These are phyloP conservation scores for Myotis davidii DNA, from an alignment of 2,113 vertebrate species.

Conservation along the genomic window DNA sequence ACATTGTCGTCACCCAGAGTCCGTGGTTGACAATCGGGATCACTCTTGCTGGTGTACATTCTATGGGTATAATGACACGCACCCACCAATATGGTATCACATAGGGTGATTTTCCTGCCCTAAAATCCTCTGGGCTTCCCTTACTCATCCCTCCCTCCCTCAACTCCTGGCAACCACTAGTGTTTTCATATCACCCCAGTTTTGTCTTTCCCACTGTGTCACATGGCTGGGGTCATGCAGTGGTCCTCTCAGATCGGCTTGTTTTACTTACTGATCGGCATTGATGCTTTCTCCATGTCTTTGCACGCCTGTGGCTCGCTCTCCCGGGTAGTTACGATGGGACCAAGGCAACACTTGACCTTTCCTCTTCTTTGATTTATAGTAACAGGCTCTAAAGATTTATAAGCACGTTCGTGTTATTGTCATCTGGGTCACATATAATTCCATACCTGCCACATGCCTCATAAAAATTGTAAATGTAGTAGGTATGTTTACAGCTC, in stretches of 20 bases:
- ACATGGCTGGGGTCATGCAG: accelerated
- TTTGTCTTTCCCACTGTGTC: neutral
- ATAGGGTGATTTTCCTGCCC: neutral
- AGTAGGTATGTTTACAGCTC: no score
- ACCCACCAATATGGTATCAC: neutral
- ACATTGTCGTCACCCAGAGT: neutral
- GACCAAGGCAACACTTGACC: neutral
- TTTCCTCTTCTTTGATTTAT: neutral
- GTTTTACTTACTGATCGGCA: neutral
- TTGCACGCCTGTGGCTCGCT: neutral
- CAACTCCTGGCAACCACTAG: neutral
- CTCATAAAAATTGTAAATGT: neutral
- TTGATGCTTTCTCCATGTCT: neutral
- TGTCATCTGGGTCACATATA: neutral
- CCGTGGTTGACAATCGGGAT: neutral
- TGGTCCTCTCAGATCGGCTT: neutral
- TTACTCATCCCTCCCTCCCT: neutral
- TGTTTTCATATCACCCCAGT: neutral
- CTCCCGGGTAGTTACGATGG: neutral
- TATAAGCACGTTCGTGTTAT: neutral
- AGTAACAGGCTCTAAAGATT: neutral
- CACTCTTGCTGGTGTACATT: no score
- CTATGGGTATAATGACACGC: neutral
- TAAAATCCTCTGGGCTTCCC: neutral
- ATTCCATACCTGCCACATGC: accelerated